Conservation (phyloP, 2,113 vertebrate genomes). For the Eira barbara region DNA sequence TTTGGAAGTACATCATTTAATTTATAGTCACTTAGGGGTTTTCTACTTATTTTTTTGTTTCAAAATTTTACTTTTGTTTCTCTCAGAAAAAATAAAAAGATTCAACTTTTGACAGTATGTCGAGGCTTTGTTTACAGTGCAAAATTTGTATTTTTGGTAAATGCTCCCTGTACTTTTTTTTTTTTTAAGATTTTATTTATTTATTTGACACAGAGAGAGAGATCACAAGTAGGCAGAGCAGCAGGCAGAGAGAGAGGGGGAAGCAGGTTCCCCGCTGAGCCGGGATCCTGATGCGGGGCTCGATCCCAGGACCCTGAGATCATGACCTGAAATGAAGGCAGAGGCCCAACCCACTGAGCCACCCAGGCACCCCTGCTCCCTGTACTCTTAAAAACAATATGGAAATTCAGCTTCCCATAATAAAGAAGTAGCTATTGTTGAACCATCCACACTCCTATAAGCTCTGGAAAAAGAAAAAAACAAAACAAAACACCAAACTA, state of each 20-base stretch:
- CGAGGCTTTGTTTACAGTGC: neutral
- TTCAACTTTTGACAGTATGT: neutral
- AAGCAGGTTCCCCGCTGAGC: no score
- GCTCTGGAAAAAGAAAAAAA: neutral
- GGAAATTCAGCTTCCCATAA: neutral
- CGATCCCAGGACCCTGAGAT: no score
- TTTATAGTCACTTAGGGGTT: neutral
- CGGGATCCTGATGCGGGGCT: no score
- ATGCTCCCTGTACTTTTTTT: neutral
- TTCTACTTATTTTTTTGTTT: neutral
- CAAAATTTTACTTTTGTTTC: neutral
- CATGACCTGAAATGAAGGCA: no score
- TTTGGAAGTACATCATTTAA: neutral
- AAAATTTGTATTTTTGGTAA: neutral
- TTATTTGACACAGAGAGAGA: no score
- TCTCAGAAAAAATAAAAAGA: neutral
- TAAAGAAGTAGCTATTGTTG: neutral
- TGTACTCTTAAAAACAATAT: neutral
- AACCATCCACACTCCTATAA: neutral
- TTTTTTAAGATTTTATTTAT: no score
- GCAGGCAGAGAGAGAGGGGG: no score
- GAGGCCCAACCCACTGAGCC: no score
- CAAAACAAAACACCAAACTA: neutral
- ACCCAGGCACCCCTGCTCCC: accelerated
- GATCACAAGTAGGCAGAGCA: no score